Evolutionary conservation across 2,797 vertebrate genomes (phyloP).

Genomic region (Fundulus diaphanus): DNA sequence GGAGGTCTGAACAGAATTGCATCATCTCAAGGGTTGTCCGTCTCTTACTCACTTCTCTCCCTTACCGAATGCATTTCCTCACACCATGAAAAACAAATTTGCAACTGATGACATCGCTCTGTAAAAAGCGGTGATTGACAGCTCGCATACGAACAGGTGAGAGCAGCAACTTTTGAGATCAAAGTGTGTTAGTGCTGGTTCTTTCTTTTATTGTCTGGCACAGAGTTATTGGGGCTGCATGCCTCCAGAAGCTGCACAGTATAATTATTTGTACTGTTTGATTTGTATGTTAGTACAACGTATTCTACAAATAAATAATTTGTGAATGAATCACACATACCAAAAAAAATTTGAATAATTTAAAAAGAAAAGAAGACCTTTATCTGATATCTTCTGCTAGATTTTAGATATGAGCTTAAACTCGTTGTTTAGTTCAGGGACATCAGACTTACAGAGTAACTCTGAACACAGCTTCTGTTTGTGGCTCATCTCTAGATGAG

Average conservation of each 20-base stretch:
- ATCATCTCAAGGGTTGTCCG: background rate
- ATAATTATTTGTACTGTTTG: background rate
- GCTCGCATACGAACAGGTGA: background rate
- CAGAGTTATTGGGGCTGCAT: background rate
- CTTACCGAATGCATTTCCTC: conserved; percentile 1
- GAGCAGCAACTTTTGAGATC: background rate
- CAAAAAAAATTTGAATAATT: background rate
- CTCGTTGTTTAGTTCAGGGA: too few species aligned
- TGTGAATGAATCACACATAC: too few species aligned
- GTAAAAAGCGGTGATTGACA: background rate
- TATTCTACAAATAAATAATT: background rate
- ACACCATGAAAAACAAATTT: background rate
- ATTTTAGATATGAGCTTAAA: background rate
- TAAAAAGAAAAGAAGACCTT: background rate
- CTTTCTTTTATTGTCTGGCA: background rate
- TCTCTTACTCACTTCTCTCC: background rate
- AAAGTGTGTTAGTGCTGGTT: background rate
- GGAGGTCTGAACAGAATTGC: background rate
- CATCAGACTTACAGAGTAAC: background rate
- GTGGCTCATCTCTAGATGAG: conserved; percentile 13
- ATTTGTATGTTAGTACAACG: background rate
- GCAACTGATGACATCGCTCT: background rate
- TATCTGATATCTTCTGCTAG: background rate
- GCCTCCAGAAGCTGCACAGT: background rate
- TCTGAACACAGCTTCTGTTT: background rate